Evolutionary conservation across 2,797 vertebrate genomes (phyloP), one percentile per base, ranked within the genome.

Genomic region (Eremophila alpestris): DNA sequence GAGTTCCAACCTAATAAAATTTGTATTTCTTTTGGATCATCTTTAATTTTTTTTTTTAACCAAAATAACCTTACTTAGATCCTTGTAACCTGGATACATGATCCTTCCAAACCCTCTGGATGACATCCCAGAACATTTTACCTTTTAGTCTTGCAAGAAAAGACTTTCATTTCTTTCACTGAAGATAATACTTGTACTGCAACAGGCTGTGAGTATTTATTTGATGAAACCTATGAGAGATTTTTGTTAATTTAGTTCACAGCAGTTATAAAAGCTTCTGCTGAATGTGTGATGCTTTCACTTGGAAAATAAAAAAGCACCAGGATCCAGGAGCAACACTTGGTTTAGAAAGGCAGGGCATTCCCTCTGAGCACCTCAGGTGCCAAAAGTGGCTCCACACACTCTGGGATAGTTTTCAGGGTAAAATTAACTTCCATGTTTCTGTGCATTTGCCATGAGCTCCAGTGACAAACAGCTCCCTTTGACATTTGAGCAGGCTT

Each of bases 71-170:
- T 67, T 84, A 14, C 52, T 82, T 74, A 70, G 56, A 64, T 84
- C 58, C 12, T 0, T 23, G 34, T 67, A 56, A 51, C 73, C 64
- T 80, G 55, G 43, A 56, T 49, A 49, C 23, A 4, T 19, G 62
- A 77, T 80, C 56, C 19, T 23, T 73, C 12, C 4, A 14, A 76
- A 36, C 14, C 2, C n/a, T 63, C 89, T 91, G 95, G 87, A 78
- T 83, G 65, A 48, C 15, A 55, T 93, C 76, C 89, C 76, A 90
- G 85, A 93, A 78, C 73, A 64, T 83, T 91, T 90, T 95, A 83
- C 89, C 60, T 94, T 74, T 75, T 22, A 29, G 30, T 48, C 9
- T 40, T 70, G 59, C 81, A 59, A 74, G 60, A 56, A 82, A 85
- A 85, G 29, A 20, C 64, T 74, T 76, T 14, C 10, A 10, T 82